A percentile compares a stretch with the other conserved stretches of the same genome.
These are phyloP conservation scores for Lobophora halterata DNA, from an alignment of 2,888 invertebrate species.

Conservation along the genomic window DNA sequence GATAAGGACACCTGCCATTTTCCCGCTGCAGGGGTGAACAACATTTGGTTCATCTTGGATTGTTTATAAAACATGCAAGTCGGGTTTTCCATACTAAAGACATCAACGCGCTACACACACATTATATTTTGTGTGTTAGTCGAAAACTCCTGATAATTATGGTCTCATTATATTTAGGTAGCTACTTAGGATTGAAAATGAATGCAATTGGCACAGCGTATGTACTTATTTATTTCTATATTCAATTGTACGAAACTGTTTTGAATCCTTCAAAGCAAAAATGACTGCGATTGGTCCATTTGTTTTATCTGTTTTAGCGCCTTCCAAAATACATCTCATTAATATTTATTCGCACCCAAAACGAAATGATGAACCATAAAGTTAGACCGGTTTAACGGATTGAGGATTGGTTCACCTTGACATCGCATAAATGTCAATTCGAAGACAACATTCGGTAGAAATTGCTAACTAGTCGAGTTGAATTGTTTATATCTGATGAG, in stretches of 20 bases:
- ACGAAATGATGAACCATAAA: conserved; percentile 27
- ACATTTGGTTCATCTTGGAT: too few species aligned
- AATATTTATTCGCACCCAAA: conserved; percentile 20
- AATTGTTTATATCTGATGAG: conserved; percentile 7
- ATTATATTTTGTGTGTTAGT: too few species aligned
- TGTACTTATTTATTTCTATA: too few species aligned
- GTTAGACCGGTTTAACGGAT: conserved; percentile 47
- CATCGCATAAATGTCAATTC: conserved; percentile 46
- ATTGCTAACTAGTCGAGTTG: conserved; percentile 20
- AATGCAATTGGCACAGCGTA: too few species aligned
- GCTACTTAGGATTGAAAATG: too few species aligned
- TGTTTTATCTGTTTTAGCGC: conserved; percentile 1
- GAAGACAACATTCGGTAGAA: conserved; percentile 29
- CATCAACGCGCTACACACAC: conserved; percentile 17
- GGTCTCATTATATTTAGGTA: too few species aligned
- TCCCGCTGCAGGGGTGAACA: too few species aligned
- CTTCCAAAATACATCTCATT: conserved; percentile 8
- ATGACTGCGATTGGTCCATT: too few species aligned
- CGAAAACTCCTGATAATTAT: too few species aligned
- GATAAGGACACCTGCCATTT: too few species aligned
- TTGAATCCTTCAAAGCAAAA: too few species aligned
- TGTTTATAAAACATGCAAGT: background rate
- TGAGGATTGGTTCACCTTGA: conserved; percentile 52
- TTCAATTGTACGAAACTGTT: too few species aligned
- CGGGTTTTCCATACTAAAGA: conserved; percentile 2